Percentiles rank a stretch among this genome's conserved stretches.
Conservation (phyloP, 2,888 invertebrate species). For the Koerneria pararmatus region DNA sequence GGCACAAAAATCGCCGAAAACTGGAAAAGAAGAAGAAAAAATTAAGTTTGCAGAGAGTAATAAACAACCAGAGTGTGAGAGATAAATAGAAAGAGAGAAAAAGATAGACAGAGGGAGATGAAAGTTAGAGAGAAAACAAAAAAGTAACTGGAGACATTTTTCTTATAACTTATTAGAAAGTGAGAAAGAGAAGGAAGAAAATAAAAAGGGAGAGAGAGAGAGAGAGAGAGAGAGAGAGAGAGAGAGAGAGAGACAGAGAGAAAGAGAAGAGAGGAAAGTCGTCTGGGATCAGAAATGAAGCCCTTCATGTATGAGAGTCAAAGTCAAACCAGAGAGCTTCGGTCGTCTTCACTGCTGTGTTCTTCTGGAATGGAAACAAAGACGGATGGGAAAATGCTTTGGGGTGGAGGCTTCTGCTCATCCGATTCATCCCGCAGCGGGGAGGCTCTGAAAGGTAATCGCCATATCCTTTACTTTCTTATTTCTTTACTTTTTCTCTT, state of each 20-base stretch:
- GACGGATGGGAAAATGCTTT: too few relatives aligned
- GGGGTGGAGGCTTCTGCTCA: too few relatives aligned
- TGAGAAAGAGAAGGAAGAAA: neutral
- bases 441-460: neutral
- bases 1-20: too few relatives aligned
- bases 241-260: neutral
- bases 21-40: too few relatives aligned
- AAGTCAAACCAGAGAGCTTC: too few relatives aligned
- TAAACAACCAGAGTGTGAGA: too few relatives aligned
- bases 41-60: too few relatives aligned
- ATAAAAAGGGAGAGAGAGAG: neutral
- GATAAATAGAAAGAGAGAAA: neutral
- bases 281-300: neutral
- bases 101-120: neutral
- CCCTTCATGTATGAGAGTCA: too few relatives aligned
- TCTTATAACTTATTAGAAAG: neutral
- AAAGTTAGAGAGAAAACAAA: neutral
- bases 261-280: neutral
- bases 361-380: conserved; percentile 15
- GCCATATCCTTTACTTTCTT: conserved; percentile 12
- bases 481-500: conserved; percentile 1
- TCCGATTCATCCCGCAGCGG: too few relatives aligned
- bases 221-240: neutral
- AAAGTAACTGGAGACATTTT: neutral
- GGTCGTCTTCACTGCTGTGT: neutral